phyloP scores from a whole-genome alignment of 2,797 vertebrate species.

The Trematomus bernacchii region DNA sequence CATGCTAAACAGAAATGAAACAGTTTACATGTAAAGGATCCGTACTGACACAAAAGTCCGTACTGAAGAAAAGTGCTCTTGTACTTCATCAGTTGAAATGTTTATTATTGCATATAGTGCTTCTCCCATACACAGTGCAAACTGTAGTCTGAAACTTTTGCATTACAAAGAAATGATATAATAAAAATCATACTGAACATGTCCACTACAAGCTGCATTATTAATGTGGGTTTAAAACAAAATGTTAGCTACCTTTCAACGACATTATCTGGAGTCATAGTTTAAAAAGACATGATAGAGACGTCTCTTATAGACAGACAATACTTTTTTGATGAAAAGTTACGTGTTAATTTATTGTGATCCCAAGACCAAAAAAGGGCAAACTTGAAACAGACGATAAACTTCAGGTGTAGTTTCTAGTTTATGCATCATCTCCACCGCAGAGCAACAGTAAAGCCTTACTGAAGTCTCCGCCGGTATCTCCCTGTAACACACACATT shows the following conservation, averaged over 20 bases:
- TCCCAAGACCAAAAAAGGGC: not conserved
- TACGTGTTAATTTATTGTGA: slow-evolving; percentile 30
- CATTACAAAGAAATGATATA: slow-evolving; percentile 30
- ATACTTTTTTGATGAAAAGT: slow-evolving; percentile 3
- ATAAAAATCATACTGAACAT: slow-evolving; percentile 4
- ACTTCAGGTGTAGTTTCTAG: slow-evolving; percentile 51
- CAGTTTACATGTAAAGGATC: not conserved
- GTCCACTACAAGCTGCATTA: slow-evolving; percentile 57
- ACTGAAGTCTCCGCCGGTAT: slow-evolving; percentile 91
- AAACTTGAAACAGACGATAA: slow-evolving; percentile 28
- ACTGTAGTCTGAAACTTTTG: slow-evolving; percentile 33
- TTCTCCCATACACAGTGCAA: slow-evolving; percentile 66
- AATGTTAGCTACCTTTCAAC: slow-evolving; percentile 77
- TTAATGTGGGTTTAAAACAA: slow-evolving; percentile 36
- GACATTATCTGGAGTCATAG: slow-evolving; percentile 47
- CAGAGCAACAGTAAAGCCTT: slow-evolving; percentile 92
- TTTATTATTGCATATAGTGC: slow-evolving; percentile 68
- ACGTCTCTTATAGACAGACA: slow-evolving; percentile 10
- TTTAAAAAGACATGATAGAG: slow-evolving; percentile 38
- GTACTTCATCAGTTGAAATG: slow-evolving; percentile 52
- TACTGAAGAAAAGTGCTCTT: not conserved
- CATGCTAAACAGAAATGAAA: not conserved
- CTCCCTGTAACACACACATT: slow-evolving; percentile 83
- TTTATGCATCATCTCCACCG: slow-evolving; percentile 89
- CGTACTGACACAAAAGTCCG: not conserved